Conservation (phyloP, 2,888 invertebrate genomes). For the Papilio demoleus region DNA sequence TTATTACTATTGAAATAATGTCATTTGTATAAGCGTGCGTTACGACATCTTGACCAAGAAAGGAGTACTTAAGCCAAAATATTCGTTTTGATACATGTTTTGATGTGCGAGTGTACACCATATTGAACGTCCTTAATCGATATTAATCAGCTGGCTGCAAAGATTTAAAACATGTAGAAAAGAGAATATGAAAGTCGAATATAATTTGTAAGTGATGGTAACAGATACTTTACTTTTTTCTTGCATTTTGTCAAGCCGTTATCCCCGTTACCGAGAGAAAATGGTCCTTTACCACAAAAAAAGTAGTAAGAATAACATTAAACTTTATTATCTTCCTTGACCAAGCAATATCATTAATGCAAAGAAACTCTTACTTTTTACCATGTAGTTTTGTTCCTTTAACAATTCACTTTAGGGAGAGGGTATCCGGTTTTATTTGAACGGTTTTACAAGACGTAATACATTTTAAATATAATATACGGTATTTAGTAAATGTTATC, state of each 20-base stretch:
- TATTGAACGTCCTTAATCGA: no score
- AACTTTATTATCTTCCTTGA: conserved; percentile 8
- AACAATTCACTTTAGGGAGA: conserved; percentile 4
- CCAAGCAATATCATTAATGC: conserved; percentile 16
- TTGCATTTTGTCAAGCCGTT: neutral
- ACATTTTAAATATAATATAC: no score
- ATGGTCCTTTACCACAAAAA: conserved; percentile 12
- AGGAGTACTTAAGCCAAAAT: no score
- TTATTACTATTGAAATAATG: no score
- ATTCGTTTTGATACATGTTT: no score
- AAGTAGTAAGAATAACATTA: conserved; percentile 17
- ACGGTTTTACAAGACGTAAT: neutral
- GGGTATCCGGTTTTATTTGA: neutral
- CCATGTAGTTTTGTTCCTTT: conserved; percentile 12
- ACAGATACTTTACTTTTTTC: neutral
- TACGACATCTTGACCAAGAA: no score
- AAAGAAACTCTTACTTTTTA: conserved; percentile 4
- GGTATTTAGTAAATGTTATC: no score
- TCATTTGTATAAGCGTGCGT: no score
- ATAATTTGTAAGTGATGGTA: neutral
- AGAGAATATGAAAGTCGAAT: no score
- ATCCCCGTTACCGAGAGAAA: neutral
- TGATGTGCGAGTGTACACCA: no score
- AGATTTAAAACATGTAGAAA: no score
- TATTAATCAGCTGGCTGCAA: no score